Percentiles rank a stretch among this genome's conserved stretches.
Conservation (phyloP, 2,888 invertebrate species). For the Megaustenia siamemsis region DNA sequence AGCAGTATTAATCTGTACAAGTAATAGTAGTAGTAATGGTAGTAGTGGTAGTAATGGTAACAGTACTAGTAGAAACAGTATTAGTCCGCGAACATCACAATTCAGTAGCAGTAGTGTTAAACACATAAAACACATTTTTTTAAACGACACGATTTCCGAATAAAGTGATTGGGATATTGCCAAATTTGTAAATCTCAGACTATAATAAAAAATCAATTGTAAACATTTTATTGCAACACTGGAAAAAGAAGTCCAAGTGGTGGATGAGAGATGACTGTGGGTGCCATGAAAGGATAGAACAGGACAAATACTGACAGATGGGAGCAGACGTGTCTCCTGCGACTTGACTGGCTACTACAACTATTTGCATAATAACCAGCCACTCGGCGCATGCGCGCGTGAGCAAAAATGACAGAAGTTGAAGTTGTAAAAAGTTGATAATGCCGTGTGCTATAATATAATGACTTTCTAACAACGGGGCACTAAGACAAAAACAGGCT, state of each 20-base stretch:
- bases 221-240: slow-evolving; percentile 40
- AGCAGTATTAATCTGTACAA: no score
- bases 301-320: slow-evolving; percentile 54
- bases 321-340: slow-evolving; percentile 31
- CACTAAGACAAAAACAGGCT: slow-evolving; percentile 1
- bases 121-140: no score
- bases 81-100: not conserved
- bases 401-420: slow-evolving; percentile 17
- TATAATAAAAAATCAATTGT: slow-evolving; percentile 43
- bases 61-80: not conserved
- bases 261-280: not conserved
- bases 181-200: slow-evolving; percentile 40
- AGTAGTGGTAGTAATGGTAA: no score
- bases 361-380: slow-evolving; percentile 57
- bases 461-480: not conserved
- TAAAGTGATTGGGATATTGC: slow-evolving; percentile 8
- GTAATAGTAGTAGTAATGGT: no score
- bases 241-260: not conserved
- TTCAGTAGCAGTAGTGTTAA: no score
- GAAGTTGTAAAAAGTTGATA: slow-evolving; percentile 35
- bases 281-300: slow-evolving; percentile 20
- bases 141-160: no score
- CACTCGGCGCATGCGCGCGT: slow-evolving; percentile 41
- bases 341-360: slow-evolving; percentile 52
- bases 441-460: slow-evolving; percentile 36